Evolutionary conservation across 2,888 invertebrate species (phyloP), one percentile per base, ranked within the genome.

Genomic region (Portevinia maculata): DNA sequence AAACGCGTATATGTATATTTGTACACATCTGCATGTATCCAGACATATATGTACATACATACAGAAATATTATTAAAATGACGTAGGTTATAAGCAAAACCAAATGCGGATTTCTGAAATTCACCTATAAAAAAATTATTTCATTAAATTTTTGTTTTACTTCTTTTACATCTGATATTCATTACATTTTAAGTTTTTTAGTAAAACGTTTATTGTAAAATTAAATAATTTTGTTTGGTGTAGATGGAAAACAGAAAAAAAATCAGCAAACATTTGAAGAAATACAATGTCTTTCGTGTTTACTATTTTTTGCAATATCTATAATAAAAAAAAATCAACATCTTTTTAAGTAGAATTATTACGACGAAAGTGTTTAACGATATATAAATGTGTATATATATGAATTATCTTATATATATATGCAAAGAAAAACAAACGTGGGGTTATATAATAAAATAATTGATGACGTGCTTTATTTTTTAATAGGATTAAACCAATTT

Each of bases 391-490:
- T 81, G 50, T 81, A 24, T 24, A 24, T 5, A 24, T 24, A 24
- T 73, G 55, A 79, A 79, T 55, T 62, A 55, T 46, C 53, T 59
- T 74, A 60, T 67, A 62, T 46, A n/a, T n/a, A 59, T 76, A 57
- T 62, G 55, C 34, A 74, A 53, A 44, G 11, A 50, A n/a, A 32
- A 44, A 59, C 32, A 34, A 69, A 50, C 55, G 60, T 81, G 75
- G 70, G 75, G 75, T 75, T 81, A 64, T 32, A 57, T 46, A 48
- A 71, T 55, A 57, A 62, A 59, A 71, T 76, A 76, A 59, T 70
- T 81, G 81, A 81, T 81, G 76, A 81, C 76, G 81, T 81, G 81
- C 81, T 81, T 81, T 81, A 81, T 81, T 71, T 81, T 81, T 71
- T 65, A 79, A 76, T 81, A 64, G 75, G 59, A 60, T 76, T 76